phyloP scores from a whole-genome alignment of 2,888 invertebrate genomes.

The Camptogramma bilineatum region DNA sequence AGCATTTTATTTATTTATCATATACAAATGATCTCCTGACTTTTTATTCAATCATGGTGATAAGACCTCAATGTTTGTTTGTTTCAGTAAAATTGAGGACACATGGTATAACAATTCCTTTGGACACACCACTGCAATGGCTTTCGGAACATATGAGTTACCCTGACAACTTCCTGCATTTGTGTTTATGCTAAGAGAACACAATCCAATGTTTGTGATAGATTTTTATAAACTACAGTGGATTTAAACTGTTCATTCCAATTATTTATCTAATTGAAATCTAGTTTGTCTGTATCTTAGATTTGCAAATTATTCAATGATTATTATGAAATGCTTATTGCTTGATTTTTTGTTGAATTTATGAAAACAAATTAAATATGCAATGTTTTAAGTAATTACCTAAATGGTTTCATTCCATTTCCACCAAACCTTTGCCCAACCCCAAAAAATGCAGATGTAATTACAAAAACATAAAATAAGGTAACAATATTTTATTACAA shows the following conservation, averaged over 20 bases:
- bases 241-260: not conserved
- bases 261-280: not conserved
- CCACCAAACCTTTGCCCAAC: not conserved
- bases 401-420: not conserved
- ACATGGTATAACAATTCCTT: conserved; percentile 95
- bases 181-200: conserved; percentile 83
- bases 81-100: conserved; percentile 91
- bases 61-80: conserved; percentile 39
- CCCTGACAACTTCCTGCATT: conserved; percentile 99
- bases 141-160: conserved; percentile 98
- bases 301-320: not conserved
- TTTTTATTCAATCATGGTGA: too few species aligned
- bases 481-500: conserved; percentile 5
- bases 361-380: not conserved
- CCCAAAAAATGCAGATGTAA: not conserved
- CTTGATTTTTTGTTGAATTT: not conserved
- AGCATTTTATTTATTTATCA: too few species aligned
- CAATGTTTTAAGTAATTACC: not conserved
- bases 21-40: too few species aligned
- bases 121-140: conserved; percentile 97
- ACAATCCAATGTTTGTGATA: conserved; percentile 1
- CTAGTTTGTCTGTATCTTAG: not conserved
- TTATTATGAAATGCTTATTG: not conserved
- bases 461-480: not conserved
- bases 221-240: not conserved